Base-by-base conservation (phyloP, 2,113 vertebrate genomes). In the Anhinga anhinga region DNA sequence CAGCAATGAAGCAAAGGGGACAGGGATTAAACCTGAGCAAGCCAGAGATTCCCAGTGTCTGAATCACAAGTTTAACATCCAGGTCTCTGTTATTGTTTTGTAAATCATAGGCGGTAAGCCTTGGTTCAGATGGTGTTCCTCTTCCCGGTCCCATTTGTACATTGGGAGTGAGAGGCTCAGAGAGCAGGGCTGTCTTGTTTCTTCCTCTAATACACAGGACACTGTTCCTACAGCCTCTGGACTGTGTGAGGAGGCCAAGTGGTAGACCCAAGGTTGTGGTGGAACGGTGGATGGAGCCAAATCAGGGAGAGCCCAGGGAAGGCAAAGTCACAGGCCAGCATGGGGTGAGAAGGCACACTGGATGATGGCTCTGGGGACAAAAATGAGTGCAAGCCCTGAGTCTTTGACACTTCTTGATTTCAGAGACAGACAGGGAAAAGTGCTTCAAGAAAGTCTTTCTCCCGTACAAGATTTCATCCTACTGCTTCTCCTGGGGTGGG, bases 351-450 rank as follows among this genome's bases (percentile, higher is more conserved):
- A 40, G 13, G 7, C 1, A 3, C 86, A 26, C 9, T 76, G 40
- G 13, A 32, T 2, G 3, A 19, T n/a, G 30, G 47, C 18, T 79
- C 53, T 88, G 40, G 26, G 15, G 19, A 59, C 53, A 83, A 62
- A 66, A 2, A 30, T 0, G 1, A 52, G 32, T 83, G 16, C 15
- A 25, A 53, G 10, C 5, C 4, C 32, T 67, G 74, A 3, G 2
- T 50, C 80, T 47, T 27, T 11, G 4, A 58, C 23, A 2, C 1
- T 5, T 78, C 38, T 21, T n/a, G 3, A 21, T 90, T 93, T 19
- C 65, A 71, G n/a, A 61, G 8, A 63, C 2, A 74, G 4, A 3
- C 22, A 90, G 34, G 15, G 15, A 36, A 82, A 82, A 76, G 18
- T 44, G 66, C 29, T 69, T 85, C 47, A 36, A 45, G 42, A 38